A percentile compares a stretch with the other conserved stretches of the same genome.
Evolutionary conservation across 2,888 invertebrate genomes (phyloP).

Genomic region (Ennomos erosarius): DNA sequence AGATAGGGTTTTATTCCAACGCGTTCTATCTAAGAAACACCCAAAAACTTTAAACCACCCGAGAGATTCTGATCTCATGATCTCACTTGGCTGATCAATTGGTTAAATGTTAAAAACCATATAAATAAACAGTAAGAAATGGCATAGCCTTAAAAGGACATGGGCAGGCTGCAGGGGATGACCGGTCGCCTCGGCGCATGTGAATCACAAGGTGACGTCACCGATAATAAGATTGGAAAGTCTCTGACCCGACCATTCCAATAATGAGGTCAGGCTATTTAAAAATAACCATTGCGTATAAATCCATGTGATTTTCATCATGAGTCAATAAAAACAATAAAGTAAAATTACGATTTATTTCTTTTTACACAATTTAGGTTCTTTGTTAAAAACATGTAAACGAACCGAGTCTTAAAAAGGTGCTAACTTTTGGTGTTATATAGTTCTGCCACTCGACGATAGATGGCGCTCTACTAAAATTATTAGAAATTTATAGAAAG

Average conservation of each 20-base stretch:
- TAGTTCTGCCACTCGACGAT: constrained; percentile 28
- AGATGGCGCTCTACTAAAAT: constrained; percentile 50
- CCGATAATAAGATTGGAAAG: constrained; percentile 33
- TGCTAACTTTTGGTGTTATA: not conserved
- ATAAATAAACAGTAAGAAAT: too few relatives aligned
- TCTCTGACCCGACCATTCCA: constrained; percentile 26
- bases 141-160: not conserved
- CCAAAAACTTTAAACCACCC: too few relatives aligned
- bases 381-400: not conserved
- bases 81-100: too few relatives aligned
- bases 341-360: too few relatives aligned
- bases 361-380: too few relatives aligned
- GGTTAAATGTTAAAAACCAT: too few relatives aligned
- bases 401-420: constrained; percentile 1
- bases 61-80: too few relatives aligned
- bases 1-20: too few relatives aligned
- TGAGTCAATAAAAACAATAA: too few relatives aligned
- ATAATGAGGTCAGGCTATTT: constrained; percentile 19
- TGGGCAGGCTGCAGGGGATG: constrained; percentile 14
- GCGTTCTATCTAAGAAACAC: too few relatives aligned
- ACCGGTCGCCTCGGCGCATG: not conserved
- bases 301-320: too few relatives aligned
- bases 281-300: not conserved
- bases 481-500: too few relatives aligned
- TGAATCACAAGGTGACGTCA: constrained; percentile 36